Base-by-base conservation (phyloP, 1,140 invertebrate genomes). In the Vanessa tameamea region DNA sequence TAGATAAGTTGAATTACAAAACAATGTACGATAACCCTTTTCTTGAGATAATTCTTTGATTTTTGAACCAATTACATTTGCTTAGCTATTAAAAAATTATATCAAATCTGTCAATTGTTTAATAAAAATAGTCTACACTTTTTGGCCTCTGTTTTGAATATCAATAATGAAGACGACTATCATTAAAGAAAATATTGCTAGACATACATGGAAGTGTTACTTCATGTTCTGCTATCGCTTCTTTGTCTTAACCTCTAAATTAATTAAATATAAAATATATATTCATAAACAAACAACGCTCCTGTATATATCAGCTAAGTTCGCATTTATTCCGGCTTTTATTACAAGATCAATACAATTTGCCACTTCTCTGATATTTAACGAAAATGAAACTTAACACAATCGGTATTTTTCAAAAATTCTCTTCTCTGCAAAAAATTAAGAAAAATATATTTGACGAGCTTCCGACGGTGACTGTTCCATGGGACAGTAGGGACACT, bases 401-500 rank as follows among this genome's bases (percentile, higher is more conserved):
- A 15, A 31, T 13, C 31, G 5, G 15, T 26, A 11, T 43, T 23
- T 57, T 11, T 57, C 53, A 13, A 15, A 37, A 20, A 20, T 4
- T 37, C 59, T 12, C 23, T 9, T 57, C 7, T 43, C 14, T 20
- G 12, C 14, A 50, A 47, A 20, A 20, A 53, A 78, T 85, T 80
- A 92, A 71, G 90, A 99, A 94, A 99, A 99, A 87, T 96, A 96
- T 86, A 99, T 98, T 85, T 97, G 95, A 88, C 96, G 95, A 20
- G 98, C 98, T 88, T 99, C 98, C 70, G 96, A 94, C 50, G 98
- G 97, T 88, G 96, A 97, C 87, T 99, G 98, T 93, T 99, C 98
- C 84, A 99, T 96, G 8, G 99, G 99, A 86, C 99, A 99, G 90
- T 99, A 99, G 2, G 98, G 98, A 90, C 99, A 99, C 94, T 99